Base-by-base conservation (phyloP, 2,113 vertebrate species). In the Colistium nudipinnis region DNA sequence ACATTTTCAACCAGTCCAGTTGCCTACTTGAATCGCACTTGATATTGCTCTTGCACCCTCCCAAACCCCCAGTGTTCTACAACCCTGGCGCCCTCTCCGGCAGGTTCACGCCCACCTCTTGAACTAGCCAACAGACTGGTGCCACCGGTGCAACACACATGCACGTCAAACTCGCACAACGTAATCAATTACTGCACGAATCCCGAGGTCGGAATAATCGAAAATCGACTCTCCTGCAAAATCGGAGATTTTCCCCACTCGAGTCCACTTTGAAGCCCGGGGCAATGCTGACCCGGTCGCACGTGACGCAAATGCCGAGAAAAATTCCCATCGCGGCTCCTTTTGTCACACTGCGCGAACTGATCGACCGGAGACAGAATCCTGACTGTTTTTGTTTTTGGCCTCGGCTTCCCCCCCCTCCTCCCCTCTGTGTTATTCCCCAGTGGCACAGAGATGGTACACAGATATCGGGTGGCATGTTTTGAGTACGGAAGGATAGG, bases 401-500 rank as follows among this genome's bases (percentile, higher is more conserved):
- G 19, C 24, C 47, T 19, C 36, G 10, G 41, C 45, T 28, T 24
- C 51, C 17, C n/a, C 60, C 20, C n/a, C 47, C 3, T 57, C 52
- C 13, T 49, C 60, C 24, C 16, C 22, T 30, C 27, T 49, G 20
- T 8, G 1, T 6, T 33, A n/a, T 49, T 54, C 47, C 35, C 44
- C 51, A 63, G 52, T 20, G 51, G 39, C 25, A 63, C 63, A 80
- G 3, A 74, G 74, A 84, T 66, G 72, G 38, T 31, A 22, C 3
- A 25, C 48, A 67, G 78, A 86, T 61, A 73, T 11, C 0, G 27
- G 16, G n/a, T 3, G 14, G 10, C 41, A n/a, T 84, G 71, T 82
- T 86, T 71, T 66, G 49, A 82, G 85, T 67, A 75, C 71, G 64
- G 33, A 7, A 55, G 59, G 53, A 74, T 74, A 2, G 1, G 57